Base-by-base conservation (phyloP, 2,797 vertebrate genomes). In the Cichlasoma orientale region DNA sequence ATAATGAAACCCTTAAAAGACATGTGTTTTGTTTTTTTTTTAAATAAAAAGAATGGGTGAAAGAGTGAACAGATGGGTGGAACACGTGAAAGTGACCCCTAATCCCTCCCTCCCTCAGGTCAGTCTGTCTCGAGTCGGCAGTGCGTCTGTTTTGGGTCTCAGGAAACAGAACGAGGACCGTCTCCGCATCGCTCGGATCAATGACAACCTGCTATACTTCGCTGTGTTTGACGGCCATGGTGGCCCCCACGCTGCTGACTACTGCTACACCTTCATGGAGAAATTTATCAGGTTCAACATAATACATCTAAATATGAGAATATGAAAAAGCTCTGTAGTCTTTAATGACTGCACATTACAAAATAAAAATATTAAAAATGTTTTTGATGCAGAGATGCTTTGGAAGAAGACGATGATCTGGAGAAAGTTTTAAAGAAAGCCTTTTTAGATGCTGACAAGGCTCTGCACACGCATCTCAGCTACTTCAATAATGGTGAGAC, bases 211-310 rank as follows among this genome's bases (percentile, higher is more conserved):
- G 66, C 93, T 98, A 2, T 99, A 97, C 94, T 98, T 99, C 4
- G 97, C 98, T 0, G 97, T 99, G 12, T 99, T 97, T 0, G 98
- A 99, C 2, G 98, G 98, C 1, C 98, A 99, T 0, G 97, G 97
- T 0, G 98, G 98, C 1, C 94, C 96, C 0, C 96, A 96, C 1
- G 97, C 97, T 0, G 98, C 98, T 0, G 97, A 99, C 63, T 99
- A 97, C 95, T 99, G 98, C 79, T 91, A 95, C 80, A 96, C 95
- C 19, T 95, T 96, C 88, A 98, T 99, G 97, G 95, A 97, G 88
- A 94, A 95, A 38, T 96, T 96, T 14, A 96, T 99, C 71, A 94
- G 91, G 98, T 99, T 89, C 18, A 19, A 8, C 41, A 27, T 29
- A 36, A 13, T 59, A n/a, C 23, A n/a, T 31, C 11, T 3, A 31